Conservation (phyloP, 2,113 vertebrate genomes). For the Paratilapia polleni region DNA sequence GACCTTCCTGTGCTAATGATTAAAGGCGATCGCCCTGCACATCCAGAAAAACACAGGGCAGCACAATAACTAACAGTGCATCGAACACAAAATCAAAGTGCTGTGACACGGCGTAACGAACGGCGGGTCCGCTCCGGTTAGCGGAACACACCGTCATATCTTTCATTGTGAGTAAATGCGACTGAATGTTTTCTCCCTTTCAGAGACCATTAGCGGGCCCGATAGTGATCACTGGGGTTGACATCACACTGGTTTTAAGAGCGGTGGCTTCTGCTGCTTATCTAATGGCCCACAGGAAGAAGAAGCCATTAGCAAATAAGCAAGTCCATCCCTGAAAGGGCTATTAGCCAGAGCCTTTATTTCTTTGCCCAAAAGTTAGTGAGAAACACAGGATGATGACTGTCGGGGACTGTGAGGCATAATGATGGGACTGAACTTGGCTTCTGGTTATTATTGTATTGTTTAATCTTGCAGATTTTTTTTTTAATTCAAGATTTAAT, state of each 20-base stretch:
- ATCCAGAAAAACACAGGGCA: constrained; percentile 34
- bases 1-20: constrained; percentile 45
- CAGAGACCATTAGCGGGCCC: constrained; percentile 55
- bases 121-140: constrained; percentile 28
- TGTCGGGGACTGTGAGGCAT: not conserved
- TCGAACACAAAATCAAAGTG: constrained; percentile 58
- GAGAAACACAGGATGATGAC: constrained; percentile 26
- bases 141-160: constrained; percentile 22
- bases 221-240: constrained; percentile 62
- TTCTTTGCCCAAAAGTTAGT: constrained; percentile 25
- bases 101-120: constrained; percentile 22
- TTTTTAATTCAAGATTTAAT: not conserved
- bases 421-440: not conserved
- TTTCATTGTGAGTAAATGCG: constrained; percentile 52
- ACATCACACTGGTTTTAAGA: constrained; percentile 34
- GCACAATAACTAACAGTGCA: constrained; percentile 28
- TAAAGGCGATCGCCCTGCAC: constrained; percentile 25
- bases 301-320: constrained; percentile 70
- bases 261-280: constrained; percentile 45
- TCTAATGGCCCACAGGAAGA: constrained; percentile 68
- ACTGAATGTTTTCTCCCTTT: constrained; percentile 60
- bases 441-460: not conserved
- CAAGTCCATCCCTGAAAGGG: constrained; percentile 58
- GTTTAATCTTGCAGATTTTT: not conserved
- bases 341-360: constrained; percentile 43